A percentile compares a stretch with the other conserved stretches of the same genome.
These are phyloP conservation scores for Monopterus albus DNA, from an alignment of 2,113 vertebrate species.

Conservation along the genomic window DNA sequence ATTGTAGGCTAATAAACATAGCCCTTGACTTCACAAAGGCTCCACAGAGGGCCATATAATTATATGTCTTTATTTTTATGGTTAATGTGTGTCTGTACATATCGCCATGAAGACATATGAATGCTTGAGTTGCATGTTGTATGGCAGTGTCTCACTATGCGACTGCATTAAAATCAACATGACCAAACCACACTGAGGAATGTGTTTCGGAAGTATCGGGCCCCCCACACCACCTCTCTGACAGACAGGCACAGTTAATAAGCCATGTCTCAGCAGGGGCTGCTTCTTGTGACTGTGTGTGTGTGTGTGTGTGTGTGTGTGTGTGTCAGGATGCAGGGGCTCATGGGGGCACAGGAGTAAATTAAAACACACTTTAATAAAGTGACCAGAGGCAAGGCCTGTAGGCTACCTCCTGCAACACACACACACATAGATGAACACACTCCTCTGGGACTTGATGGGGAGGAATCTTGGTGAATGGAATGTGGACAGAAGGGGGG, in stretches of 20 bases:
- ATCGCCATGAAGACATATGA: not conserved
- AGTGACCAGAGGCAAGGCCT: conserved; percentile 79
- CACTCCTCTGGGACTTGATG: conserved; percentile 82
- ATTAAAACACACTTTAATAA: conserved; percentile 92
- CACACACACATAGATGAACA: conserved; percentile 62
- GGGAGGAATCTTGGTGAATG: conserved; percentile 85
- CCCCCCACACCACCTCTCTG: conserved; percentile 64
- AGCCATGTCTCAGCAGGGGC: conserved; percentile 82
- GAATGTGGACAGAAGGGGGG: conserved; percentile 82
- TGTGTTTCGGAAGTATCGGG: conserved; percentile 59
- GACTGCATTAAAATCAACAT: conserved; percentile 50
- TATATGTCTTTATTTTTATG: conserved; percentile 13
- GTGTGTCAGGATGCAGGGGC: conserved; percentile 60
- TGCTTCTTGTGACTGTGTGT: conserved; percentile 41
- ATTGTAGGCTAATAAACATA: conserved; percentile 47
- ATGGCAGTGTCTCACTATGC: conserved; percentile 9
- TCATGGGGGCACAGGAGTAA: conserved; percentile 81
- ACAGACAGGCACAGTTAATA: conserved; percentile 89
- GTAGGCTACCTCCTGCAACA: conserved; percentile 69
- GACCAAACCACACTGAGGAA: conserved; percentile 72
- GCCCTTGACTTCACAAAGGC: conserved; percentile 32
- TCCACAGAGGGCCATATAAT: conserved; percentile 29
- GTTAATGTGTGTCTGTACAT: not conserved
- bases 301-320: conserved; percentile 42
- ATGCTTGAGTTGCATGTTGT: conserved; percentile 4